Evolutionary conservation across 2,888 invertebrate genomes (phyloP).

Genomic region (Plagiodera versicolora): DNA sequence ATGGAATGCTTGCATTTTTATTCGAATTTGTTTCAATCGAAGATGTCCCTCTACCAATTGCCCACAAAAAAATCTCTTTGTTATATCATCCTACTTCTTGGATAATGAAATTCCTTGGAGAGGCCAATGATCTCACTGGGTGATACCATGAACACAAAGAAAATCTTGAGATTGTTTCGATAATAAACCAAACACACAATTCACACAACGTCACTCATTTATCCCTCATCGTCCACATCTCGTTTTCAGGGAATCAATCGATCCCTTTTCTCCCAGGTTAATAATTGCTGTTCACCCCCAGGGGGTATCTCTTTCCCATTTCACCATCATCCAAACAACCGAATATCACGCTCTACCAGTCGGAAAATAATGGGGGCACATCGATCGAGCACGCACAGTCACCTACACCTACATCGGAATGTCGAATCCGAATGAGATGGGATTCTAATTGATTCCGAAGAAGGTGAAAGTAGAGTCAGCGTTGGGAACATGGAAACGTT

Average conservation of each 20-base stretch:
- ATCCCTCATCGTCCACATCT: constrained; percentile 9
- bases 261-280: constrained; percentile 13
- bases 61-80: too few species aligned
- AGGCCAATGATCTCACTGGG: too few species aligned
- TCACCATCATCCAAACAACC: constrained; percentile 10
- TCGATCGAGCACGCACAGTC: not conserved
- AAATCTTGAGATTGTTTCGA: too few species aligned
- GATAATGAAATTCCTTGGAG: too few species aligned
- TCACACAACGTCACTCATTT: constrained; percentile 9
- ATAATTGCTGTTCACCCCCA: constrained; percentile 5
- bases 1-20: too few species aligned
- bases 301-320: not conserved
- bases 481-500: too few species aligned
- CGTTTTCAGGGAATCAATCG: not conserved
- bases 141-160: too few species aligned
- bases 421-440: not conserved
- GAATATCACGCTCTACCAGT: constrained; percentile 4
- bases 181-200: constrained; percentile 20
- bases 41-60: too few species aligned
- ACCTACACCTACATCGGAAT: not conserved
- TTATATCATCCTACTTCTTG: too few species aligned
- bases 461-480: not conserved
- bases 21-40: too few species aligned
- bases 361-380: not conserved
- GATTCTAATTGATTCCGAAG: not conserved